Conservation (phyloP, 2,888 invertebrate genomes). For the Dioctria rufipes region DNA sequence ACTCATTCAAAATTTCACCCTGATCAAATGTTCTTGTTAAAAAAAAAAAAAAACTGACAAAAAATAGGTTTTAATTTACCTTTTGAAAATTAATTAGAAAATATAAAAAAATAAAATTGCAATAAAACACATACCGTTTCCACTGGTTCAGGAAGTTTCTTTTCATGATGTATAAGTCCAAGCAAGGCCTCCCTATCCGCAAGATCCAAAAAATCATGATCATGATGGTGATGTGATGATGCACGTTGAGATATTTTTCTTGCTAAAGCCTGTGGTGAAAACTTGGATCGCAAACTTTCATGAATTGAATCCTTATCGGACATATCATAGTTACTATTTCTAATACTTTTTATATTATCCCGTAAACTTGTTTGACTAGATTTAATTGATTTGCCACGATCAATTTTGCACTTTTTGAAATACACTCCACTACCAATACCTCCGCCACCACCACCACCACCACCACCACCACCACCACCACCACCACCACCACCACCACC, state of each 20-base stretch:
- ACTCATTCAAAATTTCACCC: too few relatives aligned
- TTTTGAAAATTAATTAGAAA: too few relatives aligned
- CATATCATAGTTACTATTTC: constrained; percentile 56
- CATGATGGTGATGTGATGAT: constrained; percentile 60
- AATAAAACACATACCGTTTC: constrained; percentile 63
- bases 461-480: too few relatives aligned
- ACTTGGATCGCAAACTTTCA: constrained; percentile 62
- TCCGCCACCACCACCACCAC: too few relatives aligned
- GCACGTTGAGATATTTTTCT: constrained; percentile 62
- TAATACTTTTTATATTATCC: constrained; percentile 60
- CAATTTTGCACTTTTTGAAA: constrained; percentile 16
- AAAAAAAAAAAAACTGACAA: too few relatives aligned
- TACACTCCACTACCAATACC: constrained; percentile 54
- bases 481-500: not conserved
- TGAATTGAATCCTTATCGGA: constrained; percentile 59
- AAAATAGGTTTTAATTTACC: too few relatives aligned
- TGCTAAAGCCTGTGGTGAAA: constrained; percentile 63
- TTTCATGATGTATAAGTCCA: constrained; percentile 61
- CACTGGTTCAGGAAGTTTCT: constrained; percentile 64
- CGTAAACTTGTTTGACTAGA: constrained; percentile 62
- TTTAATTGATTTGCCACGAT: constrained; percentile 53
- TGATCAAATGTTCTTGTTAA: too few relatives aligned
- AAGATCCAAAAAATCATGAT: constrained; percentile 60
- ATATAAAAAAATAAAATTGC: too few relatives aligned
- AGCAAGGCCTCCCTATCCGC: constrained; percentile 63